Base-by-base conservation (phyloP, 1,140 invertebrate species). In the Macrocentrus cingulum region DNA sequence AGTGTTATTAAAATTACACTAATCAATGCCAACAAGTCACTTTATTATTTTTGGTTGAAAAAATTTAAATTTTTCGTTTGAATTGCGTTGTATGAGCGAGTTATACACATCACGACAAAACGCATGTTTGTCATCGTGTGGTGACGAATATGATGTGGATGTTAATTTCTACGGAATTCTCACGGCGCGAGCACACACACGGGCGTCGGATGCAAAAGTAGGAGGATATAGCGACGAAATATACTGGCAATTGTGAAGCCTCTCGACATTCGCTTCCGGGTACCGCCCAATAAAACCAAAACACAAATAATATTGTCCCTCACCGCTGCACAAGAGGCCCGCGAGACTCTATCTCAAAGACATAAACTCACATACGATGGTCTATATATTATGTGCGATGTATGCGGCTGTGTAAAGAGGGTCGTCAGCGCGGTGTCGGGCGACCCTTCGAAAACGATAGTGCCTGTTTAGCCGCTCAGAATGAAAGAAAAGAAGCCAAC, bases 211-310 rank as follows among this genome's bases (percentile, higher is more conserved):
- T n/a, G n/a, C 36, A 63, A 60, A 58, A 46, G 53, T 60, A 63
- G 62, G 57, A 23, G 44, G 29, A 58, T 29, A 49, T 42, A 23
- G 57, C 49, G 59, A 61, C 39, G 54, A 63, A n/a, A 62, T 63
- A 70, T 67, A 68, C 61, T 64, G 67, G 54, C 66, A 71, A 74
- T 77, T 70, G 72, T 74, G 44, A 25, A 46, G 46, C 55, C 46
- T 18, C 13, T 3, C 3, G 7, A n/a, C n/a, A n/a, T 15, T 8
- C 60, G 66, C 66, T 75, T 72, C 71, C 74, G 68, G 66, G 66
- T 64, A 59, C 64, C 74, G 70, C 76, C 77, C 73, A 63, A 61
- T n/a, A 70, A 74, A 78, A 77, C 76, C 74, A 76, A 78, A 77
- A 78, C 68, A 75, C 75, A 78, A 78, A 78, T 76, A 77, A 77